Conservation (phyloP, 2,888 invertebrate species). For the Fabriciana adippe region DNA sequence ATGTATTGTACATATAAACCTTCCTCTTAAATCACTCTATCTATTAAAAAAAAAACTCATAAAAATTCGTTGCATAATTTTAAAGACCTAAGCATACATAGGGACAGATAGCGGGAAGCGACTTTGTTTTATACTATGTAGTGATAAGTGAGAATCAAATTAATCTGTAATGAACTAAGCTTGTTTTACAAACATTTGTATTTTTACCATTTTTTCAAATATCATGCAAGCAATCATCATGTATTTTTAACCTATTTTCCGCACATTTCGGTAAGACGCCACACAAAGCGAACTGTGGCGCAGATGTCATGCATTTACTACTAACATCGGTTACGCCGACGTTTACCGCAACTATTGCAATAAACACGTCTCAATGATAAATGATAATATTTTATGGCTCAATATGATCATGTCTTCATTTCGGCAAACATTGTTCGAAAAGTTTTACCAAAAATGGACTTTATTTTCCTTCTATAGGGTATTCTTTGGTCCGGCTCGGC, state of each 20-base stretch:
- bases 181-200: neutral
- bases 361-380: constrained; percentile 77
- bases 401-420: constrained; percentile 74
- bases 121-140: too few species aligned
- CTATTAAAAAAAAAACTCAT: too few species aligned
- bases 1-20: too few species aligned
- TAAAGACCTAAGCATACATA: too few species aligned
- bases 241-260: constrained; percentile 45
- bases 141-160: too few species aligned
- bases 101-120: too few species aligned
- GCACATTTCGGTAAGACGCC: constrained; percentile 50
- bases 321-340: constrained; percentile 75
- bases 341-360: constrained; percentile 74
- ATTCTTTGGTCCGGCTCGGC: constrained; percentile 34
- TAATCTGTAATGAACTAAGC: too few species aligned
- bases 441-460: constrained; percentile 1
- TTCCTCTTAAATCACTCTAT: too few species aligned
- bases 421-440: constrained; percentile 51
- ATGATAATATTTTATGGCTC: constrained; percentile 79
- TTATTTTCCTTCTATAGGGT: constrained; percentile 32
- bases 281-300: constrained; percentile 59
- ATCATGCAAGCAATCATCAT: too few species aligned
- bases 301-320: constrained; percentile 71
- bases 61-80: too few species aligned
- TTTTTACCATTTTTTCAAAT: too few species aligned